Evolutionary conservation across 2,888 invertebrate genomes (phyloP), one percentile per base, ranked within the genome.

Genomic region (Eudasyphora cyanicolor): DNA sequence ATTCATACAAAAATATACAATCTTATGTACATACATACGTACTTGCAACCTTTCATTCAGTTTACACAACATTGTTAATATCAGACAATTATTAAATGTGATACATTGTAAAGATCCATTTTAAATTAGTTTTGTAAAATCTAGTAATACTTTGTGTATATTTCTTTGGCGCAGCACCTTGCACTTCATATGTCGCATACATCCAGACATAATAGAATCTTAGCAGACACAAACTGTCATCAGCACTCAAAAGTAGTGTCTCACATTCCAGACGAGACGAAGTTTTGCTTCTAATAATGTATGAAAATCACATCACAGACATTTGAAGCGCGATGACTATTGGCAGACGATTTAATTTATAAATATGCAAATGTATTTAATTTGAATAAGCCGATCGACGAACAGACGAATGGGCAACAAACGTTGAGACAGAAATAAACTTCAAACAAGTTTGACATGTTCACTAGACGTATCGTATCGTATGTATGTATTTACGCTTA

Each of bases 231-330:
- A n/a, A n/a, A n/a, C n/a, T 5, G 12, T 12, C 38, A 38, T 10
- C 12, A 4, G 14, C n/a, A 45, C n/a, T 1, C 1, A 45, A 5
- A 45, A 7, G n/a, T 12, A 45, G 45, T 45, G n/a, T 45, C 45
- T n/a, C 45, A 45, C n/a, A 14, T 1, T n/a, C 14, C n/a, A 45
- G n/a, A 45, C n/a, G 1, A 8, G 1, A n/a, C 2, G 5, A n/a
- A 4, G 5, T 4, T 32, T n/a, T n/a, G 14, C 32, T n/a, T 4
- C n/a, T 5, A 45, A 64, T 64, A 32, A 64, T 64, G 19, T 64
- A 64, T 64, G 64, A 38, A 32, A 4, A 17, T 64, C 64, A 64
- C 64, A 64, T 64, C 35, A 5, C 38, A 64, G 64, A 64, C 64
- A 38, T 38, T 64, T 64, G 64, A 64, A n/a, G n/a, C 64, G 17